Conservation (phyloP, 2,113 vertebrate genomes). For the Microcebus jonahi region DNA sequence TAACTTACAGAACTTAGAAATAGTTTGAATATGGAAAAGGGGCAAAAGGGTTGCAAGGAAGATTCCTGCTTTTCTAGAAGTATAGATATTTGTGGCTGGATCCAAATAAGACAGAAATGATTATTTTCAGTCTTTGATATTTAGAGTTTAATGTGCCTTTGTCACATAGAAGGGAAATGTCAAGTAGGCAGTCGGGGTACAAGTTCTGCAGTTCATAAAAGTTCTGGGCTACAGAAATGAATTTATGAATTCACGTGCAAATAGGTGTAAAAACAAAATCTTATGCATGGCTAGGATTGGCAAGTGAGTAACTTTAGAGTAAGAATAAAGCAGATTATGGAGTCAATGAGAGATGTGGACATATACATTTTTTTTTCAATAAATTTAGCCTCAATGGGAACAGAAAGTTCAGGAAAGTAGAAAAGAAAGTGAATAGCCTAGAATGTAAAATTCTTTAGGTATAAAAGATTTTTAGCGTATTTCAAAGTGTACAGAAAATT, state of each 20-base stretch:
- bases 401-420: background rate
- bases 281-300: background rate
- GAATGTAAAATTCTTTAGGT: background rate
- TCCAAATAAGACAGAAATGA: background rate
- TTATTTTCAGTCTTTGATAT: background rate
- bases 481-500: background rate
- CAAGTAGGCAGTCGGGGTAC: background rate
- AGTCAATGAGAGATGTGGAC: background rate
- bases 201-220: background rate
- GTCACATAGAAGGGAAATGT: background rate
- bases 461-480: background rate
- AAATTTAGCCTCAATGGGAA: background rate
- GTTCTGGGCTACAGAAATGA: background rate
- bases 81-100: background rate
- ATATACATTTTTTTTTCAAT: background rate
- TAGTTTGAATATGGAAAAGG: background rate
- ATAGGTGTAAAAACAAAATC: background rate
- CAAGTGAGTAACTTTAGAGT: background rate
- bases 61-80: background rate
- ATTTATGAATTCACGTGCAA: background rate
- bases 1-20: background rate
- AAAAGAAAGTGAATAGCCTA: background rate
- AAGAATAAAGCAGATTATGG: background rate
- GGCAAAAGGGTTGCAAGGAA: background rate
- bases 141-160: background rate